Base-by-base conservation (phyloP, 2,888 invertebrate genomes). In the Rosalia funebris region DNA sequence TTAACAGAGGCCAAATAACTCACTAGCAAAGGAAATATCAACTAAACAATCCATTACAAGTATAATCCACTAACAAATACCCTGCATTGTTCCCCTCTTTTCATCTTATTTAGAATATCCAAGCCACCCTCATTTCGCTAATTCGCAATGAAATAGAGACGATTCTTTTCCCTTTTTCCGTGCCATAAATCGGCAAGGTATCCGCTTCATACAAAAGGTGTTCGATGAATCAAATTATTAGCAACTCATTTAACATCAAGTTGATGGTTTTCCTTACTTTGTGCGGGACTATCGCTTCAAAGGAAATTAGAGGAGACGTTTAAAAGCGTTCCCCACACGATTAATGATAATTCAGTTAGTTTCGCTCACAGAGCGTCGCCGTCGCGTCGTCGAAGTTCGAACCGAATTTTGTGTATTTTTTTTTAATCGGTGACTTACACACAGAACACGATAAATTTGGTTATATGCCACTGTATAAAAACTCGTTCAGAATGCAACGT, bases 251-350 rank as follows among this genome's bases (percentile, higher is more conserved):
- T 34, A 56, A 47, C 39, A 19, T 39, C 7, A 17, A 39, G 25
- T 32, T 20, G 47, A 45, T 41, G 56, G 56, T 46, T 56, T 47
- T 41, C 45, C 56, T 32, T 16, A 47, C 47, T 31, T 41, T 39
- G 47, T 32, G 20, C 10, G 14, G 15, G 19, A 20, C 12, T 10
- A 15, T 39, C 31, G 4, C 32, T 19, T 56, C 56, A 56, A 56
- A 55, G 47, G 56, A 25, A 11, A 16, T 41, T 32, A 41, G 12
- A 31, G 56, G 47, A 32, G 41, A 25, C 41, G 41, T 56, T 47
- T 47, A 39, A 56, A 45, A 56, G 56, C 56, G 11, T 47, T 56
- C 17, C 56, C 37, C 44, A 20, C 56, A 47, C 37, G 47, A 44
- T 56, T 55, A 55, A 45, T 45, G 19, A 15, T 25, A 12, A 25